Evolutionary conservation across 2,888 invertebrate species (phyloP).

Genomic region (Epicampocera succincta): DNA sequence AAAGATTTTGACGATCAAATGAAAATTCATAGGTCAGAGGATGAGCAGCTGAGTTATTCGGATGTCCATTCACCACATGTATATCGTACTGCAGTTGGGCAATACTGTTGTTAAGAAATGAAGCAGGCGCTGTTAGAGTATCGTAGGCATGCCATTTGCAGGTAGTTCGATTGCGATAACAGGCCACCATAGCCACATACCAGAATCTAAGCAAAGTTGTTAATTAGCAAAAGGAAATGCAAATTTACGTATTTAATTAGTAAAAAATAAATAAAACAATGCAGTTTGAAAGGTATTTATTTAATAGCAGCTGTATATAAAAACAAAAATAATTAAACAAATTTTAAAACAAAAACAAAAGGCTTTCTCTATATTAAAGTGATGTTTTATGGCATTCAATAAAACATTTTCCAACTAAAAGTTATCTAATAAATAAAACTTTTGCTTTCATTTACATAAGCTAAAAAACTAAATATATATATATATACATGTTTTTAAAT

Average conservation of each 20-base stretch:
- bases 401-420: too few species aligned
- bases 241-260: constrained; percentile 1
- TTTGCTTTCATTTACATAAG: too few species aligned
- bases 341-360: too few species aligned
- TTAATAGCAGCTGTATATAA: too few species aligned
- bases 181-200: constrained; percentile 97
- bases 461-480: too few species aligned
- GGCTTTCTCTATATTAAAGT: too few species aligned
- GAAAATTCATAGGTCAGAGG: constrained; percentile 97
- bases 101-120: constrained; percentile 66
- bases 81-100: constrained; percentile 88
- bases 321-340: too few species aligned
- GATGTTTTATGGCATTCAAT: too few species aligned
- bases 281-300: background rate
- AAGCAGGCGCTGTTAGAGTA: constrained; percentile 70
- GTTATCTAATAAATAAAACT: too few species aligned
- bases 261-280: too few species aligned
- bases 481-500: too few species aligned
- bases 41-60: constrained; percentile 90
- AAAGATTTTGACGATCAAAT: constrained; percentile 95
- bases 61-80: constrained; percentile 98
- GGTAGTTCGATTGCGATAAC: constrained; percentile 89
- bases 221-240: background rate
- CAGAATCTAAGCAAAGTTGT: constrained; percentile 87
- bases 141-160: constrained; percentile 93